Evolutionary conservation across 1,140 invertebrate genomes (phyloP).

Genomic region (Drosophila oshimai): DNA sequence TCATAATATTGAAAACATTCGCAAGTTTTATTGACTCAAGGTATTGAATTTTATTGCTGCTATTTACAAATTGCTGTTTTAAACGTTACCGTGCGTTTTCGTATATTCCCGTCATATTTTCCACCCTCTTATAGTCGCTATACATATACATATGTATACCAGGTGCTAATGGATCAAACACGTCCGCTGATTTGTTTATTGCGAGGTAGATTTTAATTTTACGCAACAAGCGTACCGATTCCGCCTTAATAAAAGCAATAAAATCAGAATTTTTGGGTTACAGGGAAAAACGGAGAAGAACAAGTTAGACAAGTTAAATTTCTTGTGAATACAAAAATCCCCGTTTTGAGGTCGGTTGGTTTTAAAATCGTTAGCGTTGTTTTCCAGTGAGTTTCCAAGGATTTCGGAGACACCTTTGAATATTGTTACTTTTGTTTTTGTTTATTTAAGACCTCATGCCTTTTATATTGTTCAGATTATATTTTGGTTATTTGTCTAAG

Average conservation of each 20-base stretch:
- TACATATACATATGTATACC: neutral
- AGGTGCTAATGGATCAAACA: slow-evolving; percentile 47
- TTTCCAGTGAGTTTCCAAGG: too few relatives aligned
- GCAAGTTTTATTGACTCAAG: neutral
- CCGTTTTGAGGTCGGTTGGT: neutral
- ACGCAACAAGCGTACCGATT: slow-evolving; percentile 36
- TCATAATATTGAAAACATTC: neutral
- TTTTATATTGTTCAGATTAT: neutral
- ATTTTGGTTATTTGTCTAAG: neutral
- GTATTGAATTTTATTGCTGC: slow-evolving; percentile 5
- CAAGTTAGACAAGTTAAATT: neutral
- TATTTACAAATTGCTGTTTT: neutral
- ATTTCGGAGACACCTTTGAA: too few relatives aligned
- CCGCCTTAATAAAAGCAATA: slow-evolving; percentile 2
- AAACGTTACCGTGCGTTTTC: slow-evolving; percentile 6
- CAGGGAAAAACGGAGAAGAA: neutral
- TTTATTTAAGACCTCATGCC: neutral
- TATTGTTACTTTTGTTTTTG: neutral
- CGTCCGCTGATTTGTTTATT: slow-evolving; percentile 55
- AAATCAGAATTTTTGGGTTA: slow-evolving; percentile 4
- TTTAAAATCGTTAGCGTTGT: neutral
- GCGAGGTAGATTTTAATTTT: slow-evolving; percentile 34
- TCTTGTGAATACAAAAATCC: slow-evolving; percentile 2
- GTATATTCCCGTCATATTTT: slow-evolving; percentile 24
- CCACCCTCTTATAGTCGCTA: neutral